Evolutionary conservation across 1,140 invertebrate species (phyloP).

Genomic region (Octopus sinensis): DNA sequence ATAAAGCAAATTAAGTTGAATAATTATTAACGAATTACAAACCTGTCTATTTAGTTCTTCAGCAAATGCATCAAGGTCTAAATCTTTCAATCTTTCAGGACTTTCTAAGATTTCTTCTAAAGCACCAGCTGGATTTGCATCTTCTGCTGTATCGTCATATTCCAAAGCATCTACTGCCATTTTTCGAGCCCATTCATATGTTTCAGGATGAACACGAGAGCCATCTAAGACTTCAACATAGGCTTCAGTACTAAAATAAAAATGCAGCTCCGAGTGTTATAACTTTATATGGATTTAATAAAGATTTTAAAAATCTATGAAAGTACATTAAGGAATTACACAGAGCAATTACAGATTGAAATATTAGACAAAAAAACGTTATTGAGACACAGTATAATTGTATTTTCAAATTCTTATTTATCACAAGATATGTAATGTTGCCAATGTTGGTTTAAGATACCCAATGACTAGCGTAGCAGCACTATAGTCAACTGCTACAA

Average conservation of each 20-base stretch:
- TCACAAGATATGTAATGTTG: too few species aligned
- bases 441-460: too few species aligned
- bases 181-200: slow-evolving; percentile 98
- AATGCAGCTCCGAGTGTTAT: not conserved
- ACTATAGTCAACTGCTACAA: too few species aligned
- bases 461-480: too few species aligned
- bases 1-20: not conserved
- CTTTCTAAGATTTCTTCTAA: slow-evolving; percentile 93
- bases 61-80: slow-evolving; percentile 97
- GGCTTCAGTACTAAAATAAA: slow-evolving; percentile 72
- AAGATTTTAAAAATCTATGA: too few species aligned
- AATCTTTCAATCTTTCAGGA: slow-evolving; percentile 90
- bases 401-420: too few species aligned
- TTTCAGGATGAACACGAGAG: slow-evolving; percentile 96
- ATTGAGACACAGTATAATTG: too few species aligned
- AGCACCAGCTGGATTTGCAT: slow-evolving; percentile 89
- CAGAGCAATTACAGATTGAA: too few species aligned
- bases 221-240: slow-evolving; percentile 96
- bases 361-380: too few species aligned
- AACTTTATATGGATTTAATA: too few species aligned
- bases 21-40: slow-evolving; percentile 8
- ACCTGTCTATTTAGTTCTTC: slow-evolving; percentile 90
- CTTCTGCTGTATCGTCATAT: slow-evolving; percentile 81
- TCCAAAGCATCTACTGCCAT: slow-evolving; percentile 99
- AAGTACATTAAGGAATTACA: too few species aligned